Evolutionary conservation across 2,797 vertebrate genomes (phyloP), one percentile per base, ranked within the genome.

Genomic region (Alauda arvensis): DNA sequence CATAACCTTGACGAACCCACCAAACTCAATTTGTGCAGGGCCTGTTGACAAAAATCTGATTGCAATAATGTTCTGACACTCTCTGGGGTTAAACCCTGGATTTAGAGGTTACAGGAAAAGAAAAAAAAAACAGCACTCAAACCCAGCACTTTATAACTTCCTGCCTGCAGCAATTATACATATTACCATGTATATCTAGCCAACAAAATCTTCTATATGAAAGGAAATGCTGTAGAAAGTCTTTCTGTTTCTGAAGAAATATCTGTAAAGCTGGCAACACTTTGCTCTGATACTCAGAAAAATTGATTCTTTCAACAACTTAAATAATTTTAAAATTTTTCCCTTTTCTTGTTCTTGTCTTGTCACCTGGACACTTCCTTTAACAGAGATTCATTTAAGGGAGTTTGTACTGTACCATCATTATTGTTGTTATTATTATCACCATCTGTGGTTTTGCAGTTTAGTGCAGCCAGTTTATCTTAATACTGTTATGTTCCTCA

Each of bases 231-330:
- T 93, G 87, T 83, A 67, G 82, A 85, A 94, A 92, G 43, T 12
- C 49, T 88, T 94, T 91, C 83, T 88, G 61, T 60, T 88, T 77
- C 81, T 48, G 14, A 84, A 71, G 80, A 61, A 57, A 67, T 84
- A n/a, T 55, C 61, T 40, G 59, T 84, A 81, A 84, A 33, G 40
- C 86, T 93, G 87, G 93, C 86, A 94, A 83, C 1, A 33, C 95
- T 95, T 95, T 96, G 85, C 93, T 95, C 70, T 85, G 85, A 89
- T 91, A 94, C 89, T 87, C 85, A 93, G 90, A 96, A 96, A 97
- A 96, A 96, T 68, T 93, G 77, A 95, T 96, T 96, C 90, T 96
- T 96, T 95, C 93, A 88, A 88, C 71, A 95, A 75, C 69, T 86
- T 93, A 94, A 95, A 94, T 93, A 92, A 92, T 89, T 93, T 93